phyloP scores from a whole-genome alignment of 2,888 invertebrate species.

The Tipula helvola region DNA sequence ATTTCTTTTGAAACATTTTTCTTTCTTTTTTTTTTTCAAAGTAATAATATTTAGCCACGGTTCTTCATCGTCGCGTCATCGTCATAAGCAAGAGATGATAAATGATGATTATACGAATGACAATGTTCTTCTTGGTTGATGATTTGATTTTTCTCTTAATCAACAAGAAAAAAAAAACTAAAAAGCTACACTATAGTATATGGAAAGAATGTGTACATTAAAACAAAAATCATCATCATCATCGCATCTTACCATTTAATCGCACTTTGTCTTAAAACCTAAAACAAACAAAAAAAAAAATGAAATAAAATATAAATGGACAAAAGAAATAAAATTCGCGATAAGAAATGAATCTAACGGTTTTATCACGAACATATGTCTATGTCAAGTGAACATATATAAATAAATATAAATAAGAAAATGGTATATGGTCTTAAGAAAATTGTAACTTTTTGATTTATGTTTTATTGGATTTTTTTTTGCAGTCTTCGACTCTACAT shows the following conservation, averaged over 20 bases:
- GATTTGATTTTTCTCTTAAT: neutral
- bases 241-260: neutral
- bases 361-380: neutral
- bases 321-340: neutral
- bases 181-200: neutral
- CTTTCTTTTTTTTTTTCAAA: neutral
- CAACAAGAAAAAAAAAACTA: neutral
- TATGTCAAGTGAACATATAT: neutral
- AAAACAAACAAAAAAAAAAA: neutral
- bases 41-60: neutral
- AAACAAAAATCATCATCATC: neutral
- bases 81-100: neutral
- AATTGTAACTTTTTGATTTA: neutral
- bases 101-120: neutral
- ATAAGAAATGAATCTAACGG: constrained; percentile 4
- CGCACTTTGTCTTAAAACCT: neutral
- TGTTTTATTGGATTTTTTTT: neutral
- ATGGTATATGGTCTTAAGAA: constrained; percentile 4
- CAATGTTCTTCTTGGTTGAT: neutral
- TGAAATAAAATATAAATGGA: neutral
- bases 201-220: neutral
- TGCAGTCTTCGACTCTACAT: neutral
- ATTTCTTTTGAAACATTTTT: neutral
- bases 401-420: neutral
- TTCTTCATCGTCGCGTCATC: neutral